Conservation (phyloP, 2,888 invertebrate genomes). For the Troides aeacus region DNA sequence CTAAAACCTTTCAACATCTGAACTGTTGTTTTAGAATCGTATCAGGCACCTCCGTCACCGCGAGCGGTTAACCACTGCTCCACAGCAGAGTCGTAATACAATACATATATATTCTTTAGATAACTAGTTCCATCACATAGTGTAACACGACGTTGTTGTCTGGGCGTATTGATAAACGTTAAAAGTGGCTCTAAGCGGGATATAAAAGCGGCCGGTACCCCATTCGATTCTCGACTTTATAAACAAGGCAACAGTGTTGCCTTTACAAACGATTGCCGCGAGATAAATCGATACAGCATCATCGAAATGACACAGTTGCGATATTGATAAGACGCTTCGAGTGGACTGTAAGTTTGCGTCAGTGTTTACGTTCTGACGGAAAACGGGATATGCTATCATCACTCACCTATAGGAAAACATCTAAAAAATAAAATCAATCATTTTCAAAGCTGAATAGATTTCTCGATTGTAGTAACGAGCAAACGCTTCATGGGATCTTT, state of each 20-base stretch:
- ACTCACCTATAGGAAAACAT: too few relatives aligned
- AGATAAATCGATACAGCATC: constrained; percentile 26
- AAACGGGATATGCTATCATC: background rate
- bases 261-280: background rate
- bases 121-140: constrained; percentile 6
- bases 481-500: too few relatives aligned
- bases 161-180: constrained; percentile 19
- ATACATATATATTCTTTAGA: background rate
- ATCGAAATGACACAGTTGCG: constrained; percentile 20
- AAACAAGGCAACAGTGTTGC: background rate
- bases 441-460: too few relatives aligned
- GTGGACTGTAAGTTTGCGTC: background rate
- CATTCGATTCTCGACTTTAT: constrained; percentile 14
- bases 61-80: too few relatives aligned
- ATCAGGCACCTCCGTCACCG: too few relatives aligned
- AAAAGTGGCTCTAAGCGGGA: constrained; percentile 6
- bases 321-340: constrained; percentile 15
- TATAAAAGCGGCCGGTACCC: too few relatives aligned
- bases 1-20: too few relatives aligned
- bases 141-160: constrained; percentile 9
- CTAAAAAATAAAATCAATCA: too few relatives aligned
- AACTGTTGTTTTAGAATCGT: too few relatives aligned
- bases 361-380: background rate
- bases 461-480: too few relatives aligned
- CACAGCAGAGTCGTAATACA: too few relatives aligned